phyloP scores from a whole-genome alignment of 2,797 vertebrate genomes.

The Fundulus diaphanus region DNA sequence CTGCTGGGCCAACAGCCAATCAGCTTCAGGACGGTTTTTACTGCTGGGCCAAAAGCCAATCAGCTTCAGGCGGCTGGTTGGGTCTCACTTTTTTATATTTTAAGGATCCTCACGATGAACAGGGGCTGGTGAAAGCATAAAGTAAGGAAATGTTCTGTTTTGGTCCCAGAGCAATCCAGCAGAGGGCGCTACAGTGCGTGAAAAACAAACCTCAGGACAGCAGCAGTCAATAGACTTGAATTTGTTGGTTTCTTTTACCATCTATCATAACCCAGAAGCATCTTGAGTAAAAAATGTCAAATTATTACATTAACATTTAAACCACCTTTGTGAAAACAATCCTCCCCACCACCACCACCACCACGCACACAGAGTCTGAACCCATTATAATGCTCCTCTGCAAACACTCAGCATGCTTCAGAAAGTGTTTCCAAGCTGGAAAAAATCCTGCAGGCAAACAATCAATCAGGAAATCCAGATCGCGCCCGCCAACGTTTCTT shows the following conservation, averaged over 20 bases:
- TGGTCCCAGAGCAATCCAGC: background rate
- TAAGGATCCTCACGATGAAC: background rate
- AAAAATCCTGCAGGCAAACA: slow-evolving; percentile 8
- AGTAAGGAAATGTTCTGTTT: background rate
- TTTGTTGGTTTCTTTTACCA: no score
- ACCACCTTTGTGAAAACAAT: no score
- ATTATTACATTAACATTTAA: no score
- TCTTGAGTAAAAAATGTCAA: no score
- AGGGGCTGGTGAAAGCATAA: background rate
- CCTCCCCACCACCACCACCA: no score
- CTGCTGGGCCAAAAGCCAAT: fast-evolving
- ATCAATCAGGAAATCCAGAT: slow-evolving; percentile 3
- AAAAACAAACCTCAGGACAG: fast-evolving
- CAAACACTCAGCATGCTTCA: background rate
- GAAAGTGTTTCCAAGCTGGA: slow-evolving; percentile 22
- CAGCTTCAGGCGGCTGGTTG: background rate
- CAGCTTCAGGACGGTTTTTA: background rate
- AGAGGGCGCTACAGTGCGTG: background rate
- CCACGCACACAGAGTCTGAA: background rate
- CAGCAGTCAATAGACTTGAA: background rate
- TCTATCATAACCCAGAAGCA: no score
- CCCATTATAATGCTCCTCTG: background rate
- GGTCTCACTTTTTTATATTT: background rate
- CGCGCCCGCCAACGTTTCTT: background rate
- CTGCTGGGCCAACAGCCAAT: slow-evolving; percentile 19